These are phyloP conservation scores for Coregonus suidteri DNA, from an alignment of 2,797 vertebrate species.

Conservation along the genomic window DNA sequence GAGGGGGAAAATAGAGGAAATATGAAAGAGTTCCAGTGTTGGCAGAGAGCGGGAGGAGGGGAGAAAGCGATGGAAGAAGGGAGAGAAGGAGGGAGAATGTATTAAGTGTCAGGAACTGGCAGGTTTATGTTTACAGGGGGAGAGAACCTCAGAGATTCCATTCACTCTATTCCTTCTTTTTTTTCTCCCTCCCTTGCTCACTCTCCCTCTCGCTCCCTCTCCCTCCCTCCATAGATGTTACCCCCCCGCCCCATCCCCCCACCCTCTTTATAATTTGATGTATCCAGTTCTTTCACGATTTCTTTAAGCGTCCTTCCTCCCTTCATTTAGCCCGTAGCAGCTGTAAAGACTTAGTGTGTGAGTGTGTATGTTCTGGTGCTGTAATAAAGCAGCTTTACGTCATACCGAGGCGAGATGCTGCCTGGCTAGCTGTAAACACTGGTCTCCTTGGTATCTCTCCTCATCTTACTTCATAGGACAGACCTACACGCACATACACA, in stretches of 20 bases:
- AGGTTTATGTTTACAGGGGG: slow-evolving; percentile 26
- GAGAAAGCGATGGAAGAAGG: background rate
- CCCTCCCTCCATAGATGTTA: too few species aligned
- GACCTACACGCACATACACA: too few species aligned
- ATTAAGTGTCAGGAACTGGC: slow-evolving; percentile 13
- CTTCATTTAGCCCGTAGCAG: slow-evolving; percentile 40
- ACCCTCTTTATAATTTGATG: background rate
- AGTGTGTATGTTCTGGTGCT: slow-evolving; percentile 4
- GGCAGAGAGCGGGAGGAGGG: background rate
- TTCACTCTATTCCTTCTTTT: slow-evolving; percentile 3
- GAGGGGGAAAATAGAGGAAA: background rate
- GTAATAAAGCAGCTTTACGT: slow-evolving; percentile 64
- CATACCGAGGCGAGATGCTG: slow-evolving; percentile 53
- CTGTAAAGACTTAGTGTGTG: slow-evolving; percentile 45
- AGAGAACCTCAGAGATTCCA: slow-evolving; percentile 3
- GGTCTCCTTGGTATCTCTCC: slow-evolving; percentile 67
- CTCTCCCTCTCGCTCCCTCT: slow-evolving; percentile 35
- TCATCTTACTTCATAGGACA: slow-evolving; percentile 36
- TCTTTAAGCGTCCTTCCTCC: background rate
- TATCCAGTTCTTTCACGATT: background rate
- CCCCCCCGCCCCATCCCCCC: too few species aligned
- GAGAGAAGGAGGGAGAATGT: slow-evolving; percentile 3
- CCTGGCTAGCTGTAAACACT: slow-evolving; percentile 65
- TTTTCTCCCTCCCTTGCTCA: slow-evolving; percentile 7
- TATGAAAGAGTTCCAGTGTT: slow-evolving; percentile 5